Base-by-base conservation (phyloP, 1,140 invertebrate species). In the Temnothorax nylanderi region DNA sequence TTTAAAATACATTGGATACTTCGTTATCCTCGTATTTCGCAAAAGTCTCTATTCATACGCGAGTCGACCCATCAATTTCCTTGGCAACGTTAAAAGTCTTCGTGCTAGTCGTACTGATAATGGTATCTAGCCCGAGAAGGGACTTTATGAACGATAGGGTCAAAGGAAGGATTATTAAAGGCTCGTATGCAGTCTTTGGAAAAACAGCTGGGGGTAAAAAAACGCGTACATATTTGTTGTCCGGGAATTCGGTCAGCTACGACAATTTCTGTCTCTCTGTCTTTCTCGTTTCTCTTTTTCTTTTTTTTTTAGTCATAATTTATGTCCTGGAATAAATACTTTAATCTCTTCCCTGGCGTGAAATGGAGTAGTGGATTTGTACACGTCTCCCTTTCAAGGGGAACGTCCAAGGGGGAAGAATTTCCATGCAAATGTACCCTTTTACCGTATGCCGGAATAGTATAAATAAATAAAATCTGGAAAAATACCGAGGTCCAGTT, bases 341-440 rank as follows among this genome's bases (percentile, higher is more conserved):
- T 87, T 90, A 87, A 90, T 90, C 88, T 80, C 78, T 86, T 71
- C 34, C 71, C 76, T 58, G 49, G 62, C 64, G 49, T 75, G 71
- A 90, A 90, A 90, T 74, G 34, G 87, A 41, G 51, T 49, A 56
- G 86, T 56, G 89, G 81, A 90, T 88, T 88, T 86, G 81, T 75
- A 56, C 71, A 69, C 74, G 78, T 87, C 75, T 62, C 72, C 44
- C 62, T 89, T 85, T 74, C 74, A 60, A 82, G 51, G 37, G 77
- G 60, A 75, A 71, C 89, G 34, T 72, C 75, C 51, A 54, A 54
- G 51, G 62, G 62, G 62, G 58, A 72, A 77, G 85, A 82, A 90
- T 90, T 90, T 88, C 69, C 81, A 88, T 90, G 89, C 89, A 90
- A 90, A 90, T 90, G 82, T 81, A 86, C 69, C 49, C 86, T 88